Evolutionary conservation across 2,888 invertebrate genomes (phyloP).

Genomic region (Laothoe populi): DNA sequence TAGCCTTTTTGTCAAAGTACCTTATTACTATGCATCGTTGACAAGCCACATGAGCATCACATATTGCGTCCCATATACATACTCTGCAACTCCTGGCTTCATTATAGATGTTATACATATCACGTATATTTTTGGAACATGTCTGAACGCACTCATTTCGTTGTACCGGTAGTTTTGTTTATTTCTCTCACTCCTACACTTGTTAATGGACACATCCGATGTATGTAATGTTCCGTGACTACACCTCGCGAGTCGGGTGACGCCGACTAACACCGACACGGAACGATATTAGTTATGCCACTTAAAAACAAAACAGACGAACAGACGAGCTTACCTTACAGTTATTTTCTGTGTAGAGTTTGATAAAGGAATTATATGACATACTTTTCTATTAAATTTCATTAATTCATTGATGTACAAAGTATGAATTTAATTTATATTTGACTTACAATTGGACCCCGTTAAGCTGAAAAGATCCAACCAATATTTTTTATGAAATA

Average conservation of each 20-base stretch:
- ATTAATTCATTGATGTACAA: neutral
- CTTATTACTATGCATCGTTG: neutral
- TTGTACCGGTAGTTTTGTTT: slow-evolving; percentile 25
- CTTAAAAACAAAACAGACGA: neutral
- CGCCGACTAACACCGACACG: slow-evolving; percentile 15
- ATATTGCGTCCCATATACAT: neutral
- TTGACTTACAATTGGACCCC: neutral
- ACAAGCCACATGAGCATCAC: neutral
- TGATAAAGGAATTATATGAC: slow-evolving; percentile 9
- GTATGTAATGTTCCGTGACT: slow-evolving; percentile 20
- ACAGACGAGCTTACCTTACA: slow-evolving; percentile 20
- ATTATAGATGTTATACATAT: slow-evolving; percentile 41
- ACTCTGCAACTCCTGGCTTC: neutral
- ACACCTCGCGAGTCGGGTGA: neutral
- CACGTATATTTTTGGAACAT: slow-evolving; percentile 36
- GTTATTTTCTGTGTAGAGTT: slow-evolving; percentile 17
- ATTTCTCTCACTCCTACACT: slow-evolving; percentile 34
- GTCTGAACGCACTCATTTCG: slow-evolving; percentile 24
- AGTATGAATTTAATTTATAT: neutral
- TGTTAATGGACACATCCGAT: slow-evolving; percentile 39
- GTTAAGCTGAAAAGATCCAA: too few relatives aligned
- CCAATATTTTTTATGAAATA: too few relatives aligned
- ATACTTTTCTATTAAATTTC: neutral
- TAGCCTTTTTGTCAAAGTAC: too few relatives aligned
- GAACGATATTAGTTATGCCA: neutral